Percentiles rank a stretch among this genome's conserved stretches.
Evolutionary conservation across 2,888 invertebrate genomes (phyloP).

Genomic region (Malacosoma neustria): DNA sequence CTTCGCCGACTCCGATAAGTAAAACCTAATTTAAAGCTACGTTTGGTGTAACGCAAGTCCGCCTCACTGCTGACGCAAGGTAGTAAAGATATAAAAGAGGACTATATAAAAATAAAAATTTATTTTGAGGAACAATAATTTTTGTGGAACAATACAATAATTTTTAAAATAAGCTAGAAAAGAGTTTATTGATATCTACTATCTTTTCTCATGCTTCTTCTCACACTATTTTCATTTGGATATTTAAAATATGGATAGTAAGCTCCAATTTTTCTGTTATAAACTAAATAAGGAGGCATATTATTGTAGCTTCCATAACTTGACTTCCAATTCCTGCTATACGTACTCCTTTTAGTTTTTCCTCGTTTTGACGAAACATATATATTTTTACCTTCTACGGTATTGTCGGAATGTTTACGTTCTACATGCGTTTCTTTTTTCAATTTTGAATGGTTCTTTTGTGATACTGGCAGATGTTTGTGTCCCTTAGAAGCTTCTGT

Average conservation of each 20-base stretch:
- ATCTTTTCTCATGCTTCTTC: slow-evolving; percentile 21
- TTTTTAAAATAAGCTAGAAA: no score
- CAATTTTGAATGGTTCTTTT: background rate
- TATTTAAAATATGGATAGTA: slow-evolving; percentile 54
- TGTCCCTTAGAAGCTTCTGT: background rate
- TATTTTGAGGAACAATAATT: no score
- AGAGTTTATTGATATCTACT: slow-evolving; percentile 1
- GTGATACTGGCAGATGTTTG: background rate
- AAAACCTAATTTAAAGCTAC: no score
- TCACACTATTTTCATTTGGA: slow-evolving; percentile 30
- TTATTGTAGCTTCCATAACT: slow-evolving; percentile 20
- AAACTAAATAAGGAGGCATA: slow-evolving; percentile 53
- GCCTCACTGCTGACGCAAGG: no score
- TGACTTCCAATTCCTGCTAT: slow-evolving; percentile 27
- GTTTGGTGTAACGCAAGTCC: no score
- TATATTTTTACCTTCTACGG: background rate
- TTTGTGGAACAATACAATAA: no score
- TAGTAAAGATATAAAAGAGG: no score
- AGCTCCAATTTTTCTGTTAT: slow-evolving; percentile 46
- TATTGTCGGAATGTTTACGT: background rate
- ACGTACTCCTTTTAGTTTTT: slow-evolving; percentile 23
- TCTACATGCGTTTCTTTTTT: background rate
- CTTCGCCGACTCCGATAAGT: no score
- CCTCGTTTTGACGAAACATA: background rate
- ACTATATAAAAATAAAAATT: no score